phyloP scores from a whole-genome alignment of 2,888 invertebrate species.

The Clanis bilineata region DNA sequence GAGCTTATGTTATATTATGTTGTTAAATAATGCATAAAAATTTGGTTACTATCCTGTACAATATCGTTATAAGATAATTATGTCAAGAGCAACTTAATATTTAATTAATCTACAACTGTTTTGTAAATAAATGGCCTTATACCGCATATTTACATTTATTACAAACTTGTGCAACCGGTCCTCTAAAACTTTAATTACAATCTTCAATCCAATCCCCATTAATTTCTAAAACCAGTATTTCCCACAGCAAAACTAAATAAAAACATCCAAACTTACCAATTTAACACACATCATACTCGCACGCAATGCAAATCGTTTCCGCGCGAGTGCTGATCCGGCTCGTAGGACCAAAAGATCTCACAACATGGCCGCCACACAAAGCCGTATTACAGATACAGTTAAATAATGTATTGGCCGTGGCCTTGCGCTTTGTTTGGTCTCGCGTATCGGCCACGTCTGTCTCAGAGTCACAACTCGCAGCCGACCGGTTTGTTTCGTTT shows the following conservation, averaged over 20 bases:
- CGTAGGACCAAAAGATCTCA: background rate
- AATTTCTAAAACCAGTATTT: background rate
- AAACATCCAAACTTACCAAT: background rate
- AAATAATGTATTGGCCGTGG: slow-evolving; percentile 14
- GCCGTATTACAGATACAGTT: slow-evolving; percentile 12
- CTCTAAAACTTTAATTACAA: background rate
- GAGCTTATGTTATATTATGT: too few relatives aligned
- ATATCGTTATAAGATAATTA: too few relatives aligned
- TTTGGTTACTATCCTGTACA: too few relatives aligned
- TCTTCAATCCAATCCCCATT: background rate
- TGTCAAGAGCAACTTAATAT: too few relatives aligned
- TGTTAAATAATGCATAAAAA: too few relatives aligned
- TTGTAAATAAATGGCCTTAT: background rate
- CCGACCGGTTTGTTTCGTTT: background rate
- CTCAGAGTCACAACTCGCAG: background rate
- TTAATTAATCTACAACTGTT: background rate
- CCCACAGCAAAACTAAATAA: background rate
- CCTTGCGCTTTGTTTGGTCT: slow-evolving; percentile 13
- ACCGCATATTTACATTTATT: background rate
- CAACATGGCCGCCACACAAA: background rate
- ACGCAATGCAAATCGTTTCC: background rate
- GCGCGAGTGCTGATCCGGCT: background rate
- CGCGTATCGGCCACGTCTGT: background rate
- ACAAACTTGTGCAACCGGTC: background rate
- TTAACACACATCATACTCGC: background rate